phyloP scores from a whole-genome alignment of 2,113 vertebrate species.

The Pitta sordida region DNA sequence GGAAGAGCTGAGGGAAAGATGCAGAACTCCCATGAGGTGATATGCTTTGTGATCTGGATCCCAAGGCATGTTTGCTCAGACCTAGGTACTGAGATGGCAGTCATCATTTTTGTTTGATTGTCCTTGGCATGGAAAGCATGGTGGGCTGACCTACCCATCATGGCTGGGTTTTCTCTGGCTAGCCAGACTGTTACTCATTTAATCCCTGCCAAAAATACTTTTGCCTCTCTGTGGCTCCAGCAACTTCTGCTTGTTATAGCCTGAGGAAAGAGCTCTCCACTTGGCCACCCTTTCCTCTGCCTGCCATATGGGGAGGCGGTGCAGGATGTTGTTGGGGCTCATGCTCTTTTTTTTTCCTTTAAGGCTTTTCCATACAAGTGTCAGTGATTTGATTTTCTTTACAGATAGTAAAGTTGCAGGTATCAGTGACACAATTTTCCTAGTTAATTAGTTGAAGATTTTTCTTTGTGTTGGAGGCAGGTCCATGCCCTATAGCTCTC shows the following conservation, averaged over 20 bases:
- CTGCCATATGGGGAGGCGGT: accelerated
- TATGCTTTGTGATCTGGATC: not conserved
- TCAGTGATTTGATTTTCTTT: not conserved
- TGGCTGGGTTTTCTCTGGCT: not conserved
- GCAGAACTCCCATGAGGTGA: not conserved
- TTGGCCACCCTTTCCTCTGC: not conserved
- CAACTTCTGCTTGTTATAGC: not conserved
- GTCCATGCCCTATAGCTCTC: not conserved
- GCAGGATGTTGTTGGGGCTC: not conserved
- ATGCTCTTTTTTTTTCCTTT: not conserved
- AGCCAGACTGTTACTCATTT: not conserved
- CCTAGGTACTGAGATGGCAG: not conserved
- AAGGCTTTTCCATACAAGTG: not conserved
- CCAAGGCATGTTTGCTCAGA: not conserved
- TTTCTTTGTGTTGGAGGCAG: not conserved
- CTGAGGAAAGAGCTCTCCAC: not conserved
- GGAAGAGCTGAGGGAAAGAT: not conserved
- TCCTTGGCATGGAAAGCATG: not conserved
- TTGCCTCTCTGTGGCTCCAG: not conserved
- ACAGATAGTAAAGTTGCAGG: not conserved
- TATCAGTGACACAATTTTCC: not conserved
- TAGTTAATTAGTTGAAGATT: not conserved
- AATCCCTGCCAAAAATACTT: not conserved
- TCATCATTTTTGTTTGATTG: not conserved
- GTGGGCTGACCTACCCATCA: accelerated